Percentiles rank a stretch among this genome's conserved stretches.
These are phyloP conservation scores for Elachura formosa DNA, from an alignment of 2,113 vertebrate species.

Conservation along the genomic window DNA sequence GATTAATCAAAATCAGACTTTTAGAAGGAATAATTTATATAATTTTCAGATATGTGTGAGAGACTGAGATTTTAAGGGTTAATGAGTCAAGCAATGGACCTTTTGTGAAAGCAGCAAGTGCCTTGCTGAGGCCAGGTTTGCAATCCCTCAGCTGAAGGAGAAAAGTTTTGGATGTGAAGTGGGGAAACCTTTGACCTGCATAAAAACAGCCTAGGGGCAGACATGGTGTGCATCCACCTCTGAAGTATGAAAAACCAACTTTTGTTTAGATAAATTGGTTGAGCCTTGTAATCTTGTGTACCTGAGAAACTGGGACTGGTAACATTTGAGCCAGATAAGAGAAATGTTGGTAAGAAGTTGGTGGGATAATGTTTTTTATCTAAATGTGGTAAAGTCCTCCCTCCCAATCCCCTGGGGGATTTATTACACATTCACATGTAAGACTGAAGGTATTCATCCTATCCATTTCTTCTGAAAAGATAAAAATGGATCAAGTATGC, in stretches of 20 bases:
- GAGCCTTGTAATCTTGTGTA: not conserved
- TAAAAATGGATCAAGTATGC: not conserved
- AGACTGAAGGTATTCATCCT: not conserved
- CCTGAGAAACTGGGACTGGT: not conserved
- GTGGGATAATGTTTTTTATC: not conserved
- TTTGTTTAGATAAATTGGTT: not conserved
- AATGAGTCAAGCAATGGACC: not conserved
- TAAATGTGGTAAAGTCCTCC: not conserved
- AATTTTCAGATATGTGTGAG: not conserved
- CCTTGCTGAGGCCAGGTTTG: not conserved
- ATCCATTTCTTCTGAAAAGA: not conserved
- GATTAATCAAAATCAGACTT: not conserved
- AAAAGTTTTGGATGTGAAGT: not conserved
- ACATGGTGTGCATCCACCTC: not conserved
- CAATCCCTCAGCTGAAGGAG: fast-evolving
- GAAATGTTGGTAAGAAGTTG: not conserved
- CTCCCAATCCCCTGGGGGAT: fast-evolving
- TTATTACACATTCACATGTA: not conserved
- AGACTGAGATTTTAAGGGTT: not conserved
- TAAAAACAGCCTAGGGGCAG: no score
- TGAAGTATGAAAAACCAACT: not conserved
- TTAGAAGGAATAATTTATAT: not conserved
- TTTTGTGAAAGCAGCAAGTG: not conserved
- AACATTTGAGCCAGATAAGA: not conserved
- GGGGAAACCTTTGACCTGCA: not conserved